Base-by-base conservation (phyloP, 2,113 vertebrate species). In the Leiothrix lutea region DNA sequence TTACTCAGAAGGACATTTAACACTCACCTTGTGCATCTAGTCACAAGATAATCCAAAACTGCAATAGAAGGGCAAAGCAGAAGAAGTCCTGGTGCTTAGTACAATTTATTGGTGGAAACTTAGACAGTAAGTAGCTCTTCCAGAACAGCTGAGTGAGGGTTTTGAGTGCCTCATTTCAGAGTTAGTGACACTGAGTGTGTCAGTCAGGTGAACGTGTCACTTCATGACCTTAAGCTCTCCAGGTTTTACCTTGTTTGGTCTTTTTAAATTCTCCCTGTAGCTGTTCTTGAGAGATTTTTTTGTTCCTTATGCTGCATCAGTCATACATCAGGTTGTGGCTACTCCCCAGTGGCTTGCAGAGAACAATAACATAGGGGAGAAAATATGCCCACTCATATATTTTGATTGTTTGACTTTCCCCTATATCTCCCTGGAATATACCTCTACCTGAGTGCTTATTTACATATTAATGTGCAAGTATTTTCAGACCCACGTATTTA, bases 391-490 rank as follows among this genome's bases (percentile, higher is more conserved):
- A 91, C 87, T 91, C 94, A 61, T 95, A 96, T 95, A 88, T 97
- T 96, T 94, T 82, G 77, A 94, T 96, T 92, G 96, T 87, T 94
- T 96, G 95, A 86, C 93, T 96, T 82, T 54, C 62, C 40, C 31
- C 73, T 90, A 6, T 78, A 86, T 90, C 80, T 91, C 74, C 77
- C 73, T 67, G 73, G 80, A 91, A 92, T 92, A 88, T 47, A 87
- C 56, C 66, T 92, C 95, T 97, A 92, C 88, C 89, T 94, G 67
- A 67, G 93, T 92, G 48, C 90, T 96, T 95, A 90, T 97, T 98
- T 98, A 94, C 96, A 94, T 96, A 88, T 42, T 71, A 95, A 96
- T 93, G 88, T 85, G 78, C 96, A 88, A 96, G 96, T 67, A 87
- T 96, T 96, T 94, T 82, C 84, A 93, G 95, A 95, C 64, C 84